These are phyloP conservation scores for Lagenorhynchus albirostris DNA, from an alignment of 2,113 vertebrate genomes.

Conservation along the genomic window DNA sequence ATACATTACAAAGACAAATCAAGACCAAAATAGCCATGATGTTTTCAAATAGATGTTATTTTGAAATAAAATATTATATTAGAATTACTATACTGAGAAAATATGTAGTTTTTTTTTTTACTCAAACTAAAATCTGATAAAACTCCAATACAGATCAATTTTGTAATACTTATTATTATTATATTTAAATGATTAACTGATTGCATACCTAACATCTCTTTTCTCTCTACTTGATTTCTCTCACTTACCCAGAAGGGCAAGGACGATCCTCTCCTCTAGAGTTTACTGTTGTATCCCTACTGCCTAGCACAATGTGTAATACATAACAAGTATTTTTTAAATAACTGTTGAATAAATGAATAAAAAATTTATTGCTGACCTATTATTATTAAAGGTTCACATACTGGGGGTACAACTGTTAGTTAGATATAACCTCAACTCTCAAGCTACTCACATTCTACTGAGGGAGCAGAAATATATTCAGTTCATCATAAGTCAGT, in stretches of 20 bases:
- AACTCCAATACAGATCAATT: background rate
- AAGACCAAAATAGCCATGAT: background rate
- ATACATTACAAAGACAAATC: background rate
- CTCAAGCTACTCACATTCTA: background rate
- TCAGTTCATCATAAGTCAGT: background rate
- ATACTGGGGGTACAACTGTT: background rate
- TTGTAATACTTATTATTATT: background rate
- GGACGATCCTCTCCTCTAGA: background rate
- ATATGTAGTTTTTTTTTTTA: background rate
- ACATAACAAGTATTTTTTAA: background rate
- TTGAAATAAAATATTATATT: conserved; percentile 9
- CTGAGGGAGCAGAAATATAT: background rate
- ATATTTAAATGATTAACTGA: conserved; percentile 26
- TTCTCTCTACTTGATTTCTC: background rate
- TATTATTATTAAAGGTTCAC: background rate
- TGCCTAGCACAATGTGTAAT: background rate
- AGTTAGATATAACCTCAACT: background rate
- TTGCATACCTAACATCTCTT: background rate
- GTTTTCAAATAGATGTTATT: conserved; percentile 1
- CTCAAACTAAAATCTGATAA: conserved; percentile 28
- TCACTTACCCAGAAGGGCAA: background rate
- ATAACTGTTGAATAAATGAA: background rate
- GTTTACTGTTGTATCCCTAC: background rate
- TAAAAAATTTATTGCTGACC: background rate
- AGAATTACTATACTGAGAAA: conserved; percentile 20